phyloP scores from a whole-genome alignment of 1,140 invertebrate genomes.

The Drusus annulatus region DNA sequence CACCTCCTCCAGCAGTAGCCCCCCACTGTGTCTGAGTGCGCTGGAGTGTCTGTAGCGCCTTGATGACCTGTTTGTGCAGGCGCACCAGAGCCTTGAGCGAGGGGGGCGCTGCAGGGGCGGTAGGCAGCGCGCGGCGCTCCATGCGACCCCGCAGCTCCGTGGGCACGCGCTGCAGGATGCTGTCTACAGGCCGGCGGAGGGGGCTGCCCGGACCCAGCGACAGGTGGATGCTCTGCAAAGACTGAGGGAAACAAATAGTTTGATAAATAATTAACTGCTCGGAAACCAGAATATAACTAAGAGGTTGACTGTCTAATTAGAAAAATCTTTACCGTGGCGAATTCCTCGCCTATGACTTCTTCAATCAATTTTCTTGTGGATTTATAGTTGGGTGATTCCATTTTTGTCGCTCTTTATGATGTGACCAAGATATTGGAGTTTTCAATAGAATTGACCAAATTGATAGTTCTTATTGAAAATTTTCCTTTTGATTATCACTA shows the following conservation, averaged over 20 bases:
- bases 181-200: conserved; percentile 83
- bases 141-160: conserved; percentile 82
- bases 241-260: conserved; percentile 68
- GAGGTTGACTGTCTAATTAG: no score
- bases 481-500: no score
- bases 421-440: no score
- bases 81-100: conserved; percentile 87
- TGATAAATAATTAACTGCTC: no score
- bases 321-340: no score
- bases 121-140: conserved; percentile 75
- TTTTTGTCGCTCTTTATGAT: no score
- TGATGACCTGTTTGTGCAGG: conserved; percentile 87
- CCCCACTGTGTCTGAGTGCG: conserved; percentile 95
- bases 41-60: conserved; percentile 89
- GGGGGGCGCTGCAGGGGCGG: conserved; percentile 79
- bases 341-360: no score
- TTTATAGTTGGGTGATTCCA: no score
- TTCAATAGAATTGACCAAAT: no score
- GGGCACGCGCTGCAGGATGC: conserved; percentile 91
- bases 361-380: no score
- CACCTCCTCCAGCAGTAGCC: conserved; percentile 85
- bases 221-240: conserved; percentile 79
- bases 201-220: conserved; percentile 80
- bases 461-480: no score
- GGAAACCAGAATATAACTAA: no score